Conservation (phyloP, 1,140 invertebrate species). For the Trachelipus rathkii region DNA sequence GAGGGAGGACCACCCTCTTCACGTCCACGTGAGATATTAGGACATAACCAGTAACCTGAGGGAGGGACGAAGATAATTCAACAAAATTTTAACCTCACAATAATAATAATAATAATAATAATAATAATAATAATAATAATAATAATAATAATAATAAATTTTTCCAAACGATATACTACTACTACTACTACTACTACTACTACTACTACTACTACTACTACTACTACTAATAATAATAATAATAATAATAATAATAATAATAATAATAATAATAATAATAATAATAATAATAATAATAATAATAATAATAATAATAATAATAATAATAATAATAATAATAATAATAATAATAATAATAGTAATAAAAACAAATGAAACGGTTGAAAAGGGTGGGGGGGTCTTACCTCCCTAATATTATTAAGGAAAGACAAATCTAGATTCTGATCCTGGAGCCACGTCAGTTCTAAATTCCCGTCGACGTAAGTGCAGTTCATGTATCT, state of each 20-base stretch:
- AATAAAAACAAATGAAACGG: neutral
- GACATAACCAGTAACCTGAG: slow-evolving; percentile 88
- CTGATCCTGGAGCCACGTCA: slow-evolving; percentile 85
- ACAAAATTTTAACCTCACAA: too few relatives aligned
- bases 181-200: too few relatives aligned
- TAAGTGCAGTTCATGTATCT: slow-evolving; percentile 96
- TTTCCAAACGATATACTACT: too few relatives aligned
- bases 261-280: neutral
- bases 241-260: neutral
- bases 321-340: neutral
- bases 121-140: too few relatives aligned
- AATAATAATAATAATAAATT: too few relatives aligned
- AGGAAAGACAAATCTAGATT: slow-evolving; percentile 84
- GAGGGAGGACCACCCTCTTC: slow-evolving; percentile 74
- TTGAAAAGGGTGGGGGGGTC: neutral
- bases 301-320: neutral
- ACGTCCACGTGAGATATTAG: slow-evolving; percentile 90
- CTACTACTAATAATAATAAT: neutral
- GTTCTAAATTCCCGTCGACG: slow-evolving; percentile 92
- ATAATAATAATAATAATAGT: neutral
- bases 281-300: neutral
- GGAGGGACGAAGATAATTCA: neutral
- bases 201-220: too few relatives aligned
- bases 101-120: too few relatives aligned
- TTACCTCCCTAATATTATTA: slow-evolving; percentile 75